Evolutionary conservation across 2,797 vertebrate genomes (phyloP), one percentile per base, ranked within the genome.

Genomic region (Brachyrhaphis roseni): DNA sequence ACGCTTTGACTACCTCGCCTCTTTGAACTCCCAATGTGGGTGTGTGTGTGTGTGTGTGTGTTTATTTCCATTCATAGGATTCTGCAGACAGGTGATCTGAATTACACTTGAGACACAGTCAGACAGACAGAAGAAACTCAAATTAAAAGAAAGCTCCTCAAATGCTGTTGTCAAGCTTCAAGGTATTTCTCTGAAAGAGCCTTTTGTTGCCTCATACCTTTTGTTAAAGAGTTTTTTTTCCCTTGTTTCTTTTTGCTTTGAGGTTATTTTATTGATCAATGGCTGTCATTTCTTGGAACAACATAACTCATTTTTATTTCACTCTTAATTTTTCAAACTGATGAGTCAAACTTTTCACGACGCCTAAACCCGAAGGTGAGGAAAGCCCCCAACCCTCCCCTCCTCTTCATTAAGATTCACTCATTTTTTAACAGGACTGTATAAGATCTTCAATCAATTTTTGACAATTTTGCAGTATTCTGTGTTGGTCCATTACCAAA

Each of bases 121-220:
- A 68, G 64, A 41, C 36, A 36, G 36, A 62, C 28, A 62, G 59
- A 66, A 36, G 36, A 23, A 41, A 68, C 4, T 23, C 10, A 39
- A 68, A 68, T 41, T 39, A 68, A 26, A 39, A 68, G 20, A 68
- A 88, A 90, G 87, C 85, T 84, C 79, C 53, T 64, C 4, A 77
- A 68, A 59, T 66, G 43, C 47, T 46, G 15, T 43, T 68, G 15
- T 39, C 26, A 68, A 62, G 53, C 11, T 28, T 81, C 53, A 53
- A 10, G 23, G 23, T 31, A 45, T 64, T 34, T 72, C 13, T 41
- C 64, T 68, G 64, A 15, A 83, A 57, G 13, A 36, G 11, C 26
- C 59, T 15, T 18, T 51, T 82, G 41, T 73, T 80, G 49, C 26
- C 53, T 49, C 72, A n/a, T 43, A 46, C 13, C 16, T 16, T 23